Percentiles rank a stretch among this genome's conserved stretches.
These are phyloP conservation scores for Beris morrisii DNA, from an alignment of 2,888 invertebrate species.

Conservation along the genomic window DNA sequence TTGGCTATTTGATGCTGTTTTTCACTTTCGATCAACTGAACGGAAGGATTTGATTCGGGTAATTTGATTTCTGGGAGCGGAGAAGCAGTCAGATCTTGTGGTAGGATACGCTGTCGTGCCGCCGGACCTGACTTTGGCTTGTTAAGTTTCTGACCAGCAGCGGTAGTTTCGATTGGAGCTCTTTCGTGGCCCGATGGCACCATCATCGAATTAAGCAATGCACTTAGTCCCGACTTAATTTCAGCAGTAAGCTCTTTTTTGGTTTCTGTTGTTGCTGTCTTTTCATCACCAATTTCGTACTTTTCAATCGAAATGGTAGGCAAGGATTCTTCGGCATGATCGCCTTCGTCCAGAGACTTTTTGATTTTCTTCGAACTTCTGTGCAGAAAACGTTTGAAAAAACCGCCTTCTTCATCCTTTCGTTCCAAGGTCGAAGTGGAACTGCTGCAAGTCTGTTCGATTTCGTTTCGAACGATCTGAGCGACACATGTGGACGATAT, in stretches of 20 bases:
- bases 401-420: conserved; percentile 59
- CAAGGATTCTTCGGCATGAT: conserved; percentile 45
- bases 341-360: conserved; percentile 55
- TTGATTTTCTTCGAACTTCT: conserved; percentile 73
- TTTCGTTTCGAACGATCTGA: conserved; percentile 32
- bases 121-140: conserved; percentile 59
- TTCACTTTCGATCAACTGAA: conserved; percentile 12
- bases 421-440: conserved; percentile 33
- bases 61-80: conserved; percentile 5
- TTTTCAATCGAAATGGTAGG: not conserved
- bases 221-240: conserved; percentile 50
- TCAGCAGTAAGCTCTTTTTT: conserved; percentile 46
- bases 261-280: conserved; percentile 47
- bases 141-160: conserved; percentile 54
- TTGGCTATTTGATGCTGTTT: too few species aligned
- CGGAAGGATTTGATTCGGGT: conserved; percentile 1
- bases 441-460: conserved; percentile 16
- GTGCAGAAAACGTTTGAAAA: conserved; percentile 68
- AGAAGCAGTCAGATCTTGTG: conserved; percentile 59
- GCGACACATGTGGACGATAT: conserved; percentile 26
- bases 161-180: conserved; percentile 55
- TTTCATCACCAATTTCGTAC: not conserved
- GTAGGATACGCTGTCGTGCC: conserved; percentile 61
- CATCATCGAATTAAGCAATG: conserved; percentile 47
- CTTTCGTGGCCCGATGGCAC: conserved; percentile 34